phyloP scores from a whole-genome alignment of 2,888 invertebrate genomes.

The Carabus problematicus region DNA sequence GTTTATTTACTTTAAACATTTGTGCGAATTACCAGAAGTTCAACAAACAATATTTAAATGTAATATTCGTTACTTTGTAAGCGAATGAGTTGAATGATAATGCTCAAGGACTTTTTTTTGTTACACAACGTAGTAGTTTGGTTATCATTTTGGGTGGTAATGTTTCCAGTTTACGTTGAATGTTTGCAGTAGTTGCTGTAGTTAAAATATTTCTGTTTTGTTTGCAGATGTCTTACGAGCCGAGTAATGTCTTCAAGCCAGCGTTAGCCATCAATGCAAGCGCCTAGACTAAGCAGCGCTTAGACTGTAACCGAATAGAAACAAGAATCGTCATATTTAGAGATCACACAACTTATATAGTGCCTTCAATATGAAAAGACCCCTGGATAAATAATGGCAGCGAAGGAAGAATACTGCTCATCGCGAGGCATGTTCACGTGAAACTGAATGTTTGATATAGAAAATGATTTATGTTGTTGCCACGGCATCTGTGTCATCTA shows the following conservation, averaged over 20 bases:
- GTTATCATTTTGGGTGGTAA: too few species aligned
- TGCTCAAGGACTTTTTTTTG: too few species aligned
- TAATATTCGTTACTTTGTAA: neutral
- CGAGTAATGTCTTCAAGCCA: slow-evolving; percentile 44
- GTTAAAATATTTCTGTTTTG: slow-evolving; percentile 8
- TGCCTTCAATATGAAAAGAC: slow-evolving; percentile 37
- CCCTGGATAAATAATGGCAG: slow-evolving; percentile 32
- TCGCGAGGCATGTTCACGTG: neutral
- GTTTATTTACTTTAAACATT: neutral
- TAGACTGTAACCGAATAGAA: slow-evolving; percentile 3
- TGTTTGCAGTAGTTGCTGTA: too few species aligned
- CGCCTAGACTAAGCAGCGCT: slow-evolving; percentile 35
- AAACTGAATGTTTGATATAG: slow-evolving; percentile 18
- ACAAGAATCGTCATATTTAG: slow-evolving; percentile 1
- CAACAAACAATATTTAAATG: slow-evolving; percentile 3
- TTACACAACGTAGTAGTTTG: too few species aligned
- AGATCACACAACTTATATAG: slow-evolving; percentile 20
- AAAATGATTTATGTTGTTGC: slow-evolving; percentile 25
- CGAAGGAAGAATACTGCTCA: slow-evolving; percentile 27
- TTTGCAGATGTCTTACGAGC: slow-evolving; percentile 45
- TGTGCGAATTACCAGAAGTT: neutral
- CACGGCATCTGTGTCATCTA: slow-evolving; percentile 37
- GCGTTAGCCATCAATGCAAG: slow-evolving; percentile 45
- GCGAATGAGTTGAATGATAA: neutral
- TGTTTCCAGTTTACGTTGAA: too few species aligned